Evolutionary conservation across 2,888 invertebrate species (phyloP), one percentile per base, ranked within the genome.

Genomic region (Archaeoteleia sp.): DNA sequence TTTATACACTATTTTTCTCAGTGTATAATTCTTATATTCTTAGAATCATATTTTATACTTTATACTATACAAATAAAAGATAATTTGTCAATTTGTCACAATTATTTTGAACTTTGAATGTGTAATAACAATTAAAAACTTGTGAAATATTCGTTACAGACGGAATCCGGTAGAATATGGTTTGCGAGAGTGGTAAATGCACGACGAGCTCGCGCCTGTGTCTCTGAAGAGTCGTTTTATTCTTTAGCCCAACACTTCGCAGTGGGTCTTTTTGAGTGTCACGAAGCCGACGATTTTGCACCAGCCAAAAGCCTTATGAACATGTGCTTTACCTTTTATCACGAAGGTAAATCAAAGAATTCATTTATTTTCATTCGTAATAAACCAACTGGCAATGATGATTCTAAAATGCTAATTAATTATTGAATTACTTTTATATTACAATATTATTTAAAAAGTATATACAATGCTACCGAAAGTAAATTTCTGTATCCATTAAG

Each of bases 221-320:
- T 92, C 0, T 87, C 88, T 15, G 91, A 92, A 76, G 86, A 89
- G 39, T 90, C 91, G 1, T 92, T 92, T 80, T 91, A 90, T 80
- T 89, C 90, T 1, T 83, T 92, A 67, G 89, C 91, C 7, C 92
- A 92, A 82, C 90, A 91, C 82, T 91, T 92, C 78, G 91, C 92
- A 0, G 88, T 92, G 13, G 89, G 90, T 8, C 85, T 92, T 48
- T 92, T 92, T 78, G 92, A 92, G 80, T 92, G 92, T 73, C 88
- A 89, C 60, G 91, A 92, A 75, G 89, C 90, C 4, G 92, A 92
- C 74, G 92, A 92, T 77, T 93, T 89, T 74, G 88, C 89, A 2
- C 91, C 92, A 1, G 92, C 92, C 12, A 91, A 91, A 73, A 88
- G 89, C 46, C 88, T 92, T 14, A 92, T 93, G 92, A 92, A 91